Conservation (phyloP, 2,888 invertebrate species). For the Tachina lurida region DNA sequence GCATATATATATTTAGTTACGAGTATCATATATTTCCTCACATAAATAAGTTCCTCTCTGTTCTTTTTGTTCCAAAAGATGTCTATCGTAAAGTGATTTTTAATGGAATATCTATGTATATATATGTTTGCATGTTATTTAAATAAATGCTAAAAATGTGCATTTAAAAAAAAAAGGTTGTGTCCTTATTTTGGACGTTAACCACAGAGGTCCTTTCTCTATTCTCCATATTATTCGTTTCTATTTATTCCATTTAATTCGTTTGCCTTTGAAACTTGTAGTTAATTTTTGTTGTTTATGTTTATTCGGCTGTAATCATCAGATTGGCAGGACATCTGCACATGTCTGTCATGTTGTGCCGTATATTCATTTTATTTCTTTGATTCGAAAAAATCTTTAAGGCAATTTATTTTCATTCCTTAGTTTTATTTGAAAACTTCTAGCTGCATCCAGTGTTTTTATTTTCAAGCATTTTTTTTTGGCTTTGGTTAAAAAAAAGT, state of each 20-base stretch:
- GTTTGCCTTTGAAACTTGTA: constrained; percentile 38
- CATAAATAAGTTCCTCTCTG: too few species aligned
- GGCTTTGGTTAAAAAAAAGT: background rate
- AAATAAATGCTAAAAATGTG: background rate
- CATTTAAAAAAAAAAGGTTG: constrained; percentile 23
- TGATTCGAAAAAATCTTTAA: constrained; percentile 34
- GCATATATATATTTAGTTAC: too few species aligned
- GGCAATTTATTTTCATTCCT: constrained; percentile 6
- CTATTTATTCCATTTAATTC: background rate
- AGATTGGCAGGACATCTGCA: constrained; percentile 82
- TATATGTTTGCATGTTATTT: background rate
- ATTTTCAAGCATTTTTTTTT: constrained; percentile 34
- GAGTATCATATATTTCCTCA: too few species aligned
- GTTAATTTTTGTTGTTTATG: constrained; percentile 74
- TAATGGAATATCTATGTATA: too few species aligned
- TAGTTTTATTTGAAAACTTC: constrained; percentile 41
- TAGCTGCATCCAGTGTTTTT: constrained; percentile 39
- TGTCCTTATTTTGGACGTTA: constrained; percentile 20
- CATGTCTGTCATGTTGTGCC: constrained; percentile 80
- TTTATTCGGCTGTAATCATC: constrained; percentile 80
- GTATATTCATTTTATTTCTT: constrained; percentile 21
- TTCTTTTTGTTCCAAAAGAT: too few species aligned
- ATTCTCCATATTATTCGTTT: constrained; percentile 1
- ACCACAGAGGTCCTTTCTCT: constrained; percentile 6
- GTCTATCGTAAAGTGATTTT: too few species aligned